phyloP scores from a whole-genome alignment of 2,797 vertebrate species.

The Enteromius unitaeniatus region DNA sequence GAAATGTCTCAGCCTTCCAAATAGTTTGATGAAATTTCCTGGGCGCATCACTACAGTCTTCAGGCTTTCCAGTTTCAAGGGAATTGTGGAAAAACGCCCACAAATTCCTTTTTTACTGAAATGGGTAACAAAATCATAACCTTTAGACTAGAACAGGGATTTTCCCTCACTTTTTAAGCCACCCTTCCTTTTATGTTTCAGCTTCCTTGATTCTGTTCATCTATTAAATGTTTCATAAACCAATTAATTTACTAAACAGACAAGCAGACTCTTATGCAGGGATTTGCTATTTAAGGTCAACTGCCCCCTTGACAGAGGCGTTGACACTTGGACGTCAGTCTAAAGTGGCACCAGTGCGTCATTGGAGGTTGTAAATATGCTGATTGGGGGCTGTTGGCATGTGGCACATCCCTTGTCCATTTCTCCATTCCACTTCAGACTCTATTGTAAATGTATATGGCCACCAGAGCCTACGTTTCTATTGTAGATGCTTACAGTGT shows the following conservation, averaged over 20 bases:
- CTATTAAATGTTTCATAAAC: neutral
- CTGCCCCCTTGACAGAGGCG: conserved; percentile 24
- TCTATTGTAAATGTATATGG: neutral
- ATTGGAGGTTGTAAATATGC: conserved; percentile 30
- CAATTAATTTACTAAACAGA: neutral
- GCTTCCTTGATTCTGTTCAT: neutral
- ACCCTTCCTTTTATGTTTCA: neutral
- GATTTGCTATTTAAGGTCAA: conserved; percentile 22
- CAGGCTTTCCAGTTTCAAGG: conserved; percentile 6
- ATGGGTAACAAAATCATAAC: neutral
- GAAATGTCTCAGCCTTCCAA: conserved; percentile 21
- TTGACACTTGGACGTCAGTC: conserved; percentile 35
- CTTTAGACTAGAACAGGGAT: neutral
- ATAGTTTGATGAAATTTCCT: conserved; percentile 16
- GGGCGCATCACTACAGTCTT: conserved; percentile 35
- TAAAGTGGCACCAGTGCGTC: conserved; percentile 29
- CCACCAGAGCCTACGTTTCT: neutral
- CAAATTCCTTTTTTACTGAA: neutral
- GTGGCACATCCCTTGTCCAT: neutral
- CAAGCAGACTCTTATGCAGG: neutral
- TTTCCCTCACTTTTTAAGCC: neutral
- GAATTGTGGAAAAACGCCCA: conserved; percentile 1
- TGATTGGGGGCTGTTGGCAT: conserved; percentile 42
- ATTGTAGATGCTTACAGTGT: neutral
- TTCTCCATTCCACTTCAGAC: neutral